A percentile compares a stretch with the other conserved stretches of the same genome.
phyloP scores from a whole-genome alignment of 2,113 vertebrate genomes.

The Cisticola juncidis region DNA sequence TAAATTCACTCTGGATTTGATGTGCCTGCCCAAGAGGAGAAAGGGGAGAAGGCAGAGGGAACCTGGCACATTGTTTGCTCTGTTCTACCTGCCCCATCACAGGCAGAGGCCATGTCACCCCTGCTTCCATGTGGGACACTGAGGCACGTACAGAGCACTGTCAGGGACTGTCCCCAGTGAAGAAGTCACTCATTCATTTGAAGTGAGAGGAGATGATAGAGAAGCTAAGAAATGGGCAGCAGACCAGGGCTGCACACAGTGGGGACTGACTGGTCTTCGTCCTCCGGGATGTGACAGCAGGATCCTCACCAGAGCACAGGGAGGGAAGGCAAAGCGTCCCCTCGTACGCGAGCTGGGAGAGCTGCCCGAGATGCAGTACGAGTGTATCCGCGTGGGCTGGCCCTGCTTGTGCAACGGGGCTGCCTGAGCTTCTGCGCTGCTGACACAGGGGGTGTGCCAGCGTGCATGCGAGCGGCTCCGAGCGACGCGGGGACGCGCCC shows the following conservation, averaged over 20 bases:
- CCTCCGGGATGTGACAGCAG: background rate
- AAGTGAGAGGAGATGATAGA: background rate
- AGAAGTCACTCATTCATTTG: constrained; percentile 24
- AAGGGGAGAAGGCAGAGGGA: background rate
- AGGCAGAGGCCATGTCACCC: background rate
- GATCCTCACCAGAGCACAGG: background rate
- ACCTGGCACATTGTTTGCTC: background rate
- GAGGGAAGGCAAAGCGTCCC: background rate
- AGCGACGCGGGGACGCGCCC: fast-evolving
- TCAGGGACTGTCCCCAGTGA: constrained; percentile 54
- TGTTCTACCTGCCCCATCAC: background rate
- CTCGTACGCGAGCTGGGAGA: fast-evolving
- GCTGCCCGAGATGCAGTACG: background rate
- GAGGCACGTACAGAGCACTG: constrained; percentile 70
- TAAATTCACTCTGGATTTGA: background rate
- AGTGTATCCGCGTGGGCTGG: background rate
- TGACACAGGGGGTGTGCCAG: background rate
- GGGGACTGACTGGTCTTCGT: background rate
- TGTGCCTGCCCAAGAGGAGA: background rate
- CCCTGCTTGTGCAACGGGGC: background rate
- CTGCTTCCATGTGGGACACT: constrained; percentile 69
- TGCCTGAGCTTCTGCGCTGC: background rate
- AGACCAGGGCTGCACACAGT: background rate
- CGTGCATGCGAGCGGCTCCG: fast-evolving
- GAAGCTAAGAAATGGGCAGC: background rate